Conservation (phyloP, 1,140 invertebrate species). For the Augochlora pura region DNA sequence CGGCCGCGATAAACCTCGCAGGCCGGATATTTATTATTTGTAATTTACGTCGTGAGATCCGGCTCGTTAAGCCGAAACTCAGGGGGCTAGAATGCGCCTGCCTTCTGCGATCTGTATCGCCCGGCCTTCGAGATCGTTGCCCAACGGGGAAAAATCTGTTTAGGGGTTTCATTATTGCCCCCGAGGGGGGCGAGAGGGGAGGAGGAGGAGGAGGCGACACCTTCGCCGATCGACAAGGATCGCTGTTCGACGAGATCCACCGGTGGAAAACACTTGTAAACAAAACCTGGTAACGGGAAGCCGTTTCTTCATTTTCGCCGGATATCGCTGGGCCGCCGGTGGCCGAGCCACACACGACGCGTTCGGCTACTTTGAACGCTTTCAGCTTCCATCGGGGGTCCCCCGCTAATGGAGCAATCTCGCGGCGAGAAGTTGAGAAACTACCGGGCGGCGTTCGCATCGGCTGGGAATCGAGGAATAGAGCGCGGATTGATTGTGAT, state of each 20-base stretch:
- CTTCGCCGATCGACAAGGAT: no score
- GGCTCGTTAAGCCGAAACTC: slow-evolving; percentile 54
- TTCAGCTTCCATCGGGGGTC: no score
- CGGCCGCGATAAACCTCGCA: slow-evolving; percentile 66
- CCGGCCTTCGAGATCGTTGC: not conserved
- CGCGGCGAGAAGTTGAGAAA: not conserved
- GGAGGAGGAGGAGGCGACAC: no score
- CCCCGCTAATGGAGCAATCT: not conserved
- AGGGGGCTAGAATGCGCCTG: slow-evolving; percentile 7
- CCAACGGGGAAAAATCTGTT: slow-evolving; percentile 7
- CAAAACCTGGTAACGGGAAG: not conserved
- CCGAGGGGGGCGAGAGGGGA: not conserved
- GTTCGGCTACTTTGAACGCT: not conserved
- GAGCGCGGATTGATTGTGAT: no score
- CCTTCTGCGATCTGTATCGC: slow-evolving; percentile 12
- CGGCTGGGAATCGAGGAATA: no score
- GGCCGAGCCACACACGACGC: not conserved
- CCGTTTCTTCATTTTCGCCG: not conserved
- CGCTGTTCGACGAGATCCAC: not conserved
- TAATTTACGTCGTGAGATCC: slow-evolving; percentile 70
- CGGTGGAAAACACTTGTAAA: slow-evolving; percentile 17
- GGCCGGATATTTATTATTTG: slow-evolving; percentile 74
- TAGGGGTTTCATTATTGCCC: not conserved
- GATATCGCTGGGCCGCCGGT: not conserved
- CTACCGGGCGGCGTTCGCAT: not conserved